These are phyloP conservation scores for Polypedilum vanderplanki DNA, from an alignment of 1,140 invertebrate genomes.

Conservation along the genomic window DNA sequence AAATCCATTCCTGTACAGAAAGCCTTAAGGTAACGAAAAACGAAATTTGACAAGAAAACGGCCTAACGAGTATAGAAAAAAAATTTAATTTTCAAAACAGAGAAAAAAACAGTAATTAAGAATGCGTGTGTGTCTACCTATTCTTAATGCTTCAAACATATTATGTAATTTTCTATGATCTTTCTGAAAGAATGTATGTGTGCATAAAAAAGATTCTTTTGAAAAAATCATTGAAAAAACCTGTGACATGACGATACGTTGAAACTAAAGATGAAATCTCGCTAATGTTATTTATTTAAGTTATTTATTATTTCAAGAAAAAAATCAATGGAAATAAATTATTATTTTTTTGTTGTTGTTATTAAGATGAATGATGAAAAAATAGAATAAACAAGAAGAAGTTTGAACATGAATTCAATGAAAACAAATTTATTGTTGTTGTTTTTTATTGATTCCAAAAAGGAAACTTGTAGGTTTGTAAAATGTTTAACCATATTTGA, in stretches of 20 bases:
- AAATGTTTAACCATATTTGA: no score
- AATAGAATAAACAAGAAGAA: background rate
- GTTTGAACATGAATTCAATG: slow-evolving; percentile 12
- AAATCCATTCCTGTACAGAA: slow-evolving; percentile 16
- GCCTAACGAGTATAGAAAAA: background rate
- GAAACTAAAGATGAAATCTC: background rate
- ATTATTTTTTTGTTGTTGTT: background rate
- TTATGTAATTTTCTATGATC: background rate
- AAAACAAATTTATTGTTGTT: background rate
- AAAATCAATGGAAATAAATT: background rate
- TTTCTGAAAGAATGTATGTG: background rate
- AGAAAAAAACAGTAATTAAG: background rate
- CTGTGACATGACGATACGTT: background rate
- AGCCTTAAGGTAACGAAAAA: background rate
- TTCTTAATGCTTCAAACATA: background rate
- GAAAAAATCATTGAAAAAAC: background rate
- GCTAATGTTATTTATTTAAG: background rate
- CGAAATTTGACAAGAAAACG: background rate
- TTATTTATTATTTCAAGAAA: background rate
- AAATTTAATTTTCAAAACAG: background rate
- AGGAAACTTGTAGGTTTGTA: background rate
- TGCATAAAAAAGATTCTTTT: background rate
- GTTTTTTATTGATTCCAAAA: background rate
- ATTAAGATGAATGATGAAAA: background rate
- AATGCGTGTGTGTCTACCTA: background rate